Evolutionary conservation across 2,797 vertebrate species (phyloP), one percentile per base, ranked within the genome.

Genomic region (Crenichthys baileyi): DNA sequence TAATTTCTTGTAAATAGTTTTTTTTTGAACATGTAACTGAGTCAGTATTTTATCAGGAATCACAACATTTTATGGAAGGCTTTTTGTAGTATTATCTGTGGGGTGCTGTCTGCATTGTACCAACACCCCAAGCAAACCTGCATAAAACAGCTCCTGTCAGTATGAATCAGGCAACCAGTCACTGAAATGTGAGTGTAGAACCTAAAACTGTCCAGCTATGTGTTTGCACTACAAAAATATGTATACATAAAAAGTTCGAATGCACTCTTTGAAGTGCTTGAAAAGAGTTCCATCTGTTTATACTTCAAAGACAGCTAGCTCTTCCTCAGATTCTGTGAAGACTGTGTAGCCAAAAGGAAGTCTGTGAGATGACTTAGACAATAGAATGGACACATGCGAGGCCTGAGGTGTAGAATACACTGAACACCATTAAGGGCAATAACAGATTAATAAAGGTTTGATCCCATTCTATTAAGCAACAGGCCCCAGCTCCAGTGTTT

Each of bases 251-350:
- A 91, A 89, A 92, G 88, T 90, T 92, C 90, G 92, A 86, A 91
- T 91, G 76, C 70, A 44, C 51, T 83, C 86, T 94, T 95, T 95
- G 93, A 95, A 94, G 93, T 89, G 75, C 72, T 90, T 41, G 76
- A 79, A 92, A 91, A 92, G 88, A 88, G 53, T 79, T 83, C 89
- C 87, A 83, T 87, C 84, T 89, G 80, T 92, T 93, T 92, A 87
- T 87, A 92, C 88, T 93, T 95, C 92, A 95, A 95, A 94, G 91
- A 90, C 81, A 86, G 84, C 53, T 80, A 83, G 78, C 88, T 90
- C 82, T 91, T 88, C 88, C 85, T 67, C n/a, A 80, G 86, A 84
- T 83, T 88, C 83, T 92, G 84, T 88, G 82, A 90, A 89, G 87
- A 90, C 84, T 90, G 82, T 90, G 88, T 61, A 75, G 85, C 83